Evolutionary conservation across 2,113 vertebrate genomes (phyloP).

Genomic region (Gallinago jamesoni): DNA sequence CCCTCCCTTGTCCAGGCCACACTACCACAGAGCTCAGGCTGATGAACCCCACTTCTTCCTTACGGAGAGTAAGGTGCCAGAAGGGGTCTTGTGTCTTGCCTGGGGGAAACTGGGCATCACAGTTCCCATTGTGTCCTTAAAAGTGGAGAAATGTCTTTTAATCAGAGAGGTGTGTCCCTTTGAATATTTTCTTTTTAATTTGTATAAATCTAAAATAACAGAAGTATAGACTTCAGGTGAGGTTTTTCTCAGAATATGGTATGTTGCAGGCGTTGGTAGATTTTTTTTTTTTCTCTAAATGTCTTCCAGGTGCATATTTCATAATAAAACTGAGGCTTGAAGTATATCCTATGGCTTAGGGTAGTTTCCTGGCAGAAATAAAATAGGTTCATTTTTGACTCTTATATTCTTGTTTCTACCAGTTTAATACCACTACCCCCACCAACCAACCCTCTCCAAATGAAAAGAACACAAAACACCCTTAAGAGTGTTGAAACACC

Average conservation of each 20-base stretch:
- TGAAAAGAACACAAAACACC: not conserved
- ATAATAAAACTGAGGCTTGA: not conserved
- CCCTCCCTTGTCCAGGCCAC: not conserved
- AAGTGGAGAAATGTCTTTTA: not conserved
- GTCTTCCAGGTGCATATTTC: not conserved
- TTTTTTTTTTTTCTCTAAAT: not conserved
- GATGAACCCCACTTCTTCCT: not conserved
- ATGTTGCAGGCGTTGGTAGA: not conserved
- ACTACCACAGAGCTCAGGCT: not conserved
- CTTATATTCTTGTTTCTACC: not conserved
- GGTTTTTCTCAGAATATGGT: not conserved
- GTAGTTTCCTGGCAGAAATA: not conserved
- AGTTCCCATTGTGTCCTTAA: not conserved
- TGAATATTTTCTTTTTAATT: not conserved
- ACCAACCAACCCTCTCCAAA: not conserved
- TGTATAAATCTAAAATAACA: not conserved
- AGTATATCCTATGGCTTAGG: not conserved
- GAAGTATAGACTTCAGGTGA: not conserved
- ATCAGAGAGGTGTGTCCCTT: not conserved
- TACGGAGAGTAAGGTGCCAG: not conserved
- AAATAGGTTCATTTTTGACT: not conserved
- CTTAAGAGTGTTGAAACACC: not conserved
- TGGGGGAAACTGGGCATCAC: not conserved
- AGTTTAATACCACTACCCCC: not conserved
- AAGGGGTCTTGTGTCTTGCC: fast-evolving